A percentile compares a stretch with the other conserved stretches of the same genome.
These are phyloP conservation scores for Mesorhabditis spiculigera DNA, from an alignment of 2,888 invertebrate species.

Conservation along the genomic window DNA sequence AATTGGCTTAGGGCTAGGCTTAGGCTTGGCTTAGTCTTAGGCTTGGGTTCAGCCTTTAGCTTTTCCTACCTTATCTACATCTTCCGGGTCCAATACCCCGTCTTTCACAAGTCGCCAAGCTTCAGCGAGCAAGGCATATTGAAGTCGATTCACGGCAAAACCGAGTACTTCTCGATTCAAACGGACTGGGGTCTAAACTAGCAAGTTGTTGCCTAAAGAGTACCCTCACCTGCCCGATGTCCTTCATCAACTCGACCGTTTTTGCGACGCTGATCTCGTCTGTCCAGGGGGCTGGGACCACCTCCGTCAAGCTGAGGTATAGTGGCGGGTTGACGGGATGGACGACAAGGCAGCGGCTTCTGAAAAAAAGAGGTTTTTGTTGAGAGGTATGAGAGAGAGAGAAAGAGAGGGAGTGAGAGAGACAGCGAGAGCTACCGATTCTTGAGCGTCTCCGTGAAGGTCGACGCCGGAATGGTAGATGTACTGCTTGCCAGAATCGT, in stretches of 20 bases:
- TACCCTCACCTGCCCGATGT: slow-evolving; percentile 74
- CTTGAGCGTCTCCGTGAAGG: slow-evolving; percentile 76
- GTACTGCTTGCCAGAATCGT: slow-evolving; percentile 82
- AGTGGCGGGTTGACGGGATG: slow-evolving; percentile 81
- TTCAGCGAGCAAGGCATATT: slow-evolving; percentile 90
- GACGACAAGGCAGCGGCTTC: slow-evolving; percentile 58
- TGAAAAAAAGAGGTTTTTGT: slow-evolving; percentile 5
- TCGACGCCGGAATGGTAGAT: slow-evolving; percentile 83
- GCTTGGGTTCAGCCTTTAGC: background rate
- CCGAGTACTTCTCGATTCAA: slow-evolving; percentile 83
- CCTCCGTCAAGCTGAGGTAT: slow-evolving; percentile 87
- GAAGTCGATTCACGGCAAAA: slow-evolving; percentile 87
- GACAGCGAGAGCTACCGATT: slow-evolving; percentile 63
- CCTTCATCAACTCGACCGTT: slow-evolving; percentile 76
- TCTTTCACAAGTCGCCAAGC: slow-evolving; percentile 82
- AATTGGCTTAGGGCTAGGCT: too few species aligned
- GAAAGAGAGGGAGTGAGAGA: slow-evolving; percentile 3
- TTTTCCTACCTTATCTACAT: slow-evolving; percentile 77
- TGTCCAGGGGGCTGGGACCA: slow-evolving; percentile 92
- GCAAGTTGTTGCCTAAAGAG: background rate
- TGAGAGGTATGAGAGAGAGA: background rate
- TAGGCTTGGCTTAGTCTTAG: too few species aligned
- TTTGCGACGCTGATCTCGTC: slow-evolving; percentile 72
- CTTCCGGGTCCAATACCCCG: slow-evolving; percentile 79
- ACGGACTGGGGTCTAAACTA: slow-evolving; percentile 74